Conservation (phyloP, 2,888 invertebrate genomes). For the Chaitophorus viminalis region DNA sequence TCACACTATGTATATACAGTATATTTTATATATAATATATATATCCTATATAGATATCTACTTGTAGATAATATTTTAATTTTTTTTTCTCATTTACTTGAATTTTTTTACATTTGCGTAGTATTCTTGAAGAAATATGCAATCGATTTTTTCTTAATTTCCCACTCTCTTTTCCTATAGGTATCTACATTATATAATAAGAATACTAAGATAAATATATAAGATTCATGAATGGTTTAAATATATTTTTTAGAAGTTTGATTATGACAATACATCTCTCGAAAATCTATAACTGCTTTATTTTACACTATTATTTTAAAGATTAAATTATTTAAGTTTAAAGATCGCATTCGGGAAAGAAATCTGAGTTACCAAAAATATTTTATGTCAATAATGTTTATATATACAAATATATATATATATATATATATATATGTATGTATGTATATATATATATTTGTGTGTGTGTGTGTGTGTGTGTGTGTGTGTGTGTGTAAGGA, state of each 20-base stretch:
- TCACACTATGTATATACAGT: not conserved
- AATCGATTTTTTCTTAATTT: constrained; percentile 30
- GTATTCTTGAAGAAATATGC: constrained; percentile 39
- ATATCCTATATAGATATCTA: constrained; percentile 7
- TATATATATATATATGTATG: not conserved
- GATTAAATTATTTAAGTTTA: too few species aligned
- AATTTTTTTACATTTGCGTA: constrained; percentile 43
- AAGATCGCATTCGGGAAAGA: constrained; percentile 31
- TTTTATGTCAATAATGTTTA: constrained; percentile 25
- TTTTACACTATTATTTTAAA: constrained; percentile 44
- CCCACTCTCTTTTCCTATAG: not conserved
- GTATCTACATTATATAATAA: not conserved
- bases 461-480: too few species aligned
- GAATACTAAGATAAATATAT: not conserved
- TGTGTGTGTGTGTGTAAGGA: not conserved
- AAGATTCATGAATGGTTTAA: constrained; percentile 5
- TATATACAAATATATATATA: not conserved
- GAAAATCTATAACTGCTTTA: constrained; percentile 23
- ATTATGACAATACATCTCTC: not conserved
- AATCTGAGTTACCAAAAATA: constrained; percentile 48
- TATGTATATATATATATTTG: constrained; percentile 3
- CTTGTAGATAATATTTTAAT: constrained; percentile 10
- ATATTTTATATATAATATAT: not conserved
- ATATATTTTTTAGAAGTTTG: constrained; percentile 43
- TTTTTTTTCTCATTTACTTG: constrained; percentile 8